These are phyloP conservation scores for Cryptus armator DNA, from an alignment of 2,888 invertebrate genomes.

Conservation along the genomic window DNA sequence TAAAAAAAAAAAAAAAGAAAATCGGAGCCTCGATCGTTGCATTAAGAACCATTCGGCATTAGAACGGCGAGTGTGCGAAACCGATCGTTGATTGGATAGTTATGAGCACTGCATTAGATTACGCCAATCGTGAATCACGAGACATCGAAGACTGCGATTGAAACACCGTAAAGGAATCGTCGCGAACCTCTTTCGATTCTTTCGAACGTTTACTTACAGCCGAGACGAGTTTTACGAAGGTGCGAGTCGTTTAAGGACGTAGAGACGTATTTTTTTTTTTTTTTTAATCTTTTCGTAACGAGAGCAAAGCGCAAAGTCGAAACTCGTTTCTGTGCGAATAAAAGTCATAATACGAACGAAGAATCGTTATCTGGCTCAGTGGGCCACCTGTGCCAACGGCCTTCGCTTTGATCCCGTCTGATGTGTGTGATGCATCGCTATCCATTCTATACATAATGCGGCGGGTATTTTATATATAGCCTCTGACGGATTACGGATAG, in stretches of 20 bases:
- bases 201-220: neutral
- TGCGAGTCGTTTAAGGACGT: slow-evolving; percentile 49
- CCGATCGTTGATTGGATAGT: slow-evolving; percentile 31
- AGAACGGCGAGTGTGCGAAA: slow-evolving; percentile 32
- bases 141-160: neutral
- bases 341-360: slow-evolving; percentile 31
- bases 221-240: neutral
- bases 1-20: slow-evolving; percentile 10
- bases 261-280: slow-evolving; percentile 19
- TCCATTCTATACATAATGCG: slow-evolving; percentile 13
- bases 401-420: slow-evolving; percentile 61
- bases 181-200: slow-evolving; percentile 35
- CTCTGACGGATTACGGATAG: slow-evolving; percentile 40
- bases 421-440: neutral
- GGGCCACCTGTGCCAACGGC: slow-evolving; percentile 69
- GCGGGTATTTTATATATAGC: slow-evolving; percentile 6
- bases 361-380: slow-evolving; percentile 69
- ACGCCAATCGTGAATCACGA: slow-evolving; percentile 50
- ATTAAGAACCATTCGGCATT: slow-evolving; percentile 24
- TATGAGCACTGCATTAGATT: slow-evolving; percentile 18
- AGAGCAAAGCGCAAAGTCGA: slow-evolving; percentile 52
- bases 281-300: slow-evolving; percentile 45
- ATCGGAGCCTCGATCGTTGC: neutral
- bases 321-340: slow-evolving; percentile 23
- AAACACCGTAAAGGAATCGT: slow-evolving; percentile 57